Percentiles rank a stretch among this genome's conserved stretches.
These are phyloP conservation scores for Parambassis ranga DNA, from an alignment of 2,797 vertebrate genomes.

Conservation along the genomic window DNA sequence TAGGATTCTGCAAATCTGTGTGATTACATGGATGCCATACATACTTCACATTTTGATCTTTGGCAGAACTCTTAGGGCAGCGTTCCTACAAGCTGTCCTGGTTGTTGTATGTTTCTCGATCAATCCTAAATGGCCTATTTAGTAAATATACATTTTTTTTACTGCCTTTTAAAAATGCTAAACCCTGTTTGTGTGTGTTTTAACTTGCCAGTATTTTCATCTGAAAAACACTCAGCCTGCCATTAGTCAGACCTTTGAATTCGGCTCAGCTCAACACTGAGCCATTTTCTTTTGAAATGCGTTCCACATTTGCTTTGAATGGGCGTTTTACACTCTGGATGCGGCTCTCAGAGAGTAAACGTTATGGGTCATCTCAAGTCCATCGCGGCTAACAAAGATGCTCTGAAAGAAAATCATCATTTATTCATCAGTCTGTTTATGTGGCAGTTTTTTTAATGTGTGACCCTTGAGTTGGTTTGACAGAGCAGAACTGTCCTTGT, in stretches of 20 bases:
- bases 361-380: constrained; percentile 14
- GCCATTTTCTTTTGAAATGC: constrained; percentile 9
- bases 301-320: constrained; percentile 22
- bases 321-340: constrained; percentile 5
- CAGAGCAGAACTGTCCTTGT: constrained; percentile 26
- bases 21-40: constrained; percentile 38
- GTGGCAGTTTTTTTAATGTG: constrained; percentile 5
- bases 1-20: constrained; percentile 23
- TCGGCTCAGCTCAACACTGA: not conserved
- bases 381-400: constrained; percentile 15
- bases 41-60: constrained; percentile 47
- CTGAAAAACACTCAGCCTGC: not conserved
- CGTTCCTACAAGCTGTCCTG: constrained; percentile 9
- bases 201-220: not conserved
- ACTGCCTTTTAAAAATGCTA: not conserved
- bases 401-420: constrained; percentile 23
- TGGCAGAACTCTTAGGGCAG: constrained; percentile 32
- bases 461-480: constrained; percentile 14
- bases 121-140: not conserved
- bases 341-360: constrained; percentile 2
- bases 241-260: not conserved
- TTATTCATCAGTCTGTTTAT: constrained; percentile 13
- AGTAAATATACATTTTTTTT: not conserved
- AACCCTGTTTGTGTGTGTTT: not conserved
- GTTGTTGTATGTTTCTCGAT: not conserved